These are phyloP conservation scores for Drosophila kuntzei DNA, from an alignment of 2,888 invertebrate species.

Conservation along the genomic window DNA sequence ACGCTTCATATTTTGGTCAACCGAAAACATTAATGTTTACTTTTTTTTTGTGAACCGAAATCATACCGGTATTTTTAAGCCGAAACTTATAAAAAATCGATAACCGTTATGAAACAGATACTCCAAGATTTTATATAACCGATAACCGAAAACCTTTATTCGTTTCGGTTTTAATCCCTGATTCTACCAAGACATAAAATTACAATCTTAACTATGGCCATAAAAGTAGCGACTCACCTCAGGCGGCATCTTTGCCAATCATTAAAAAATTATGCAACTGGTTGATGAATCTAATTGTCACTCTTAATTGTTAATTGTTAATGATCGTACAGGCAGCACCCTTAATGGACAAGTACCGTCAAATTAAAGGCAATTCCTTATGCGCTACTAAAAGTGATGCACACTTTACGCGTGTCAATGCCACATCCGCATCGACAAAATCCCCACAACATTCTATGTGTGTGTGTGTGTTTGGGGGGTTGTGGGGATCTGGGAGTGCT, in stretches of 20 bases:
- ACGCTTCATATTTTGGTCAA: no score
- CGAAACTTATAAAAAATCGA: no score
- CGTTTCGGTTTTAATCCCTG: no score
- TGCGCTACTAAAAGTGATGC: constrained; percentile 62
- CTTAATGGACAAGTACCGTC: neutral
- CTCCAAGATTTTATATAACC: no score
- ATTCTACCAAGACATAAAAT: no score
- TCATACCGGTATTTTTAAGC: no score
- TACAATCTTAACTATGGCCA: neutral
- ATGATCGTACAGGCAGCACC: constrained; percentile 8
- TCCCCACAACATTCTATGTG: neutral
- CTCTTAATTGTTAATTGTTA: constrained; percentile 23
- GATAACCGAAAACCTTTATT: no score
- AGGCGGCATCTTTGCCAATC: neutral
- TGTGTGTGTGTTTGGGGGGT: neutral
- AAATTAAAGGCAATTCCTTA: constrained; percentile 51
- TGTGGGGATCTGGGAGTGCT: constrained; percentile 12
- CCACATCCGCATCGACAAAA: constrained; percentile 2
- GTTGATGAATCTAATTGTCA: constrained; percentile 34
- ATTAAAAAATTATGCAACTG: constrained; percentile 19
- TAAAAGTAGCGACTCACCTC: constrained; percentile 9
- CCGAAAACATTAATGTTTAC: no score
- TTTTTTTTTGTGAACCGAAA: no score
- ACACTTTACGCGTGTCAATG: constrained; percentile 58
- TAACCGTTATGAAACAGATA: no score